phyloP scores from a whole-genome alignment of 2,888 invertebrate species.

The Deilephila porcellus region DNA sequence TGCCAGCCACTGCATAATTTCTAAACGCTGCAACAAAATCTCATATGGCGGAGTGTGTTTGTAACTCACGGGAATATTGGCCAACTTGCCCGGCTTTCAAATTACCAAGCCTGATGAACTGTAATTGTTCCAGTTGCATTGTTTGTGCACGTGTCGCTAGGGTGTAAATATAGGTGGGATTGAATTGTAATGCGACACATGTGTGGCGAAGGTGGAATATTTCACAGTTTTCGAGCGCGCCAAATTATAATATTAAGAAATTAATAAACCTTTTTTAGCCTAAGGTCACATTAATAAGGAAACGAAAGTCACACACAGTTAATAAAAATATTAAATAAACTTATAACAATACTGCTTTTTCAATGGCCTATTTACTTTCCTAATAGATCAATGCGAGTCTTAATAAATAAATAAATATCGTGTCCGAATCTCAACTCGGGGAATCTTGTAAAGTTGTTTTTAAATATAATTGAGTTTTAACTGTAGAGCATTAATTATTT shows the following conservation, averaged over 20 bases:
- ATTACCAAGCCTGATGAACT: conserved; percentile 32
- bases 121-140: conserved; percentile 1
- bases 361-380: too few species aligned
- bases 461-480: too few species aligned
- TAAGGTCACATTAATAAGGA: too few species aligned
- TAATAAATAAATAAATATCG: too few species aligned
- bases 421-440: too few species aligned
- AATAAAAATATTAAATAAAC: too few species aligned
- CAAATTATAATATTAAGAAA: neutral
- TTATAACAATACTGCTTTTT: too few species aligned
- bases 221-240: neutral
- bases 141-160: neutral
- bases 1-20: conserved; percentile 63
- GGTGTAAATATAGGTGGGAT: neutral
- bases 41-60: conserved; percentile 43
- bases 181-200: neutral
- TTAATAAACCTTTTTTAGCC: too few species aligned
- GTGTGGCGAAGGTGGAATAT: neutral
- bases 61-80: conserved; percentile 42
- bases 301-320: too few species aligned
- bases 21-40: conserved; percentile 48
- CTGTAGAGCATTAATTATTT: too few species aligned
- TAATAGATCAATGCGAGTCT: too few species aligned
- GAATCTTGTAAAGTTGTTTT: too few species aligned
- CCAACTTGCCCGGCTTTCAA: conserved; percentile 44